A percentile compares a stretch with the other conserved stretches of the same genome.
Evolutionary conservation across 1,140 invertebrate genomes (phyloP).

Genomic region (Euwallacea fornicatus): DNA sequence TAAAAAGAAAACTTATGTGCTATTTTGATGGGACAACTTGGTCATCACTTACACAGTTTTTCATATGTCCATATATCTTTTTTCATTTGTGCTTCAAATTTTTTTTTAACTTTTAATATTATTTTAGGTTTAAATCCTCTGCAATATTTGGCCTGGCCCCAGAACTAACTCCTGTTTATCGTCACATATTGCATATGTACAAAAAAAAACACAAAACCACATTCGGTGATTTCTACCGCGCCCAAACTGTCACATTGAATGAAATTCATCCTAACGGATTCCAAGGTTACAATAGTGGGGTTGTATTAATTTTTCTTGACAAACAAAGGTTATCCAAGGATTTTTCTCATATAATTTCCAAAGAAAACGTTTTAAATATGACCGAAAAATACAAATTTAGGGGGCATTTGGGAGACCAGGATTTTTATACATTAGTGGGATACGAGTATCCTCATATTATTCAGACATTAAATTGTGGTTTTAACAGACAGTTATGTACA

Average conservation of each 20-base stretch:
- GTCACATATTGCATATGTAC: conserved; percentile 74
- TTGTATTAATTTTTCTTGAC: conserved; percentile 73
- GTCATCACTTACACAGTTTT: too few relatives aligned
- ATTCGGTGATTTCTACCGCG: conserved; percentile 51
- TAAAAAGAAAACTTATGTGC: conserved; percentile 7
- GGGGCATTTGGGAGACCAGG: conserved; percentile 86
- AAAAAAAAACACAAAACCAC: conserved; percentile 48
- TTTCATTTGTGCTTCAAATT: too few relatives aligned
- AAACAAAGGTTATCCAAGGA: conserved; percentile 66
- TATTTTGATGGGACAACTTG: too few relatives aligned
- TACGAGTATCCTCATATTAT: conserved; percentile 74
- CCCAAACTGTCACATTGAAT: conserved; percentile 28
- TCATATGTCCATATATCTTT: too few relatives aligned
- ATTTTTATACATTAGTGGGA: conserved; percentile 78
- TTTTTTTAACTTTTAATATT: neutral
- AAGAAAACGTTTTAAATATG: conserved; percentile 61
- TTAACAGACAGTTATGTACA: conserved; percentile 82
- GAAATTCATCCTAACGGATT: conserved; percentile 60
- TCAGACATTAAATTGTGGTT: conserved; percentile 75
- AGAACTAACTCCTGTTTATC: conserved; percentile 80
- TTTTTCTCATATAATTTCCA: conserved; percentile 52
- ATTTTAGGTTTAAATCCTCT: conserved; percentile 53
- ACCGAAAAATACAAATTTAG: conserved; percentile 70
- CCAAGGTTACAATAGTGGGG: conserved; percentile 81
- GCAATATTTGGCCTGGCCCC: conserved; percentile 75